Conservation (phyloP, 2,113 vertebrate genomes). For the Jaculus jaculus region DNA sequence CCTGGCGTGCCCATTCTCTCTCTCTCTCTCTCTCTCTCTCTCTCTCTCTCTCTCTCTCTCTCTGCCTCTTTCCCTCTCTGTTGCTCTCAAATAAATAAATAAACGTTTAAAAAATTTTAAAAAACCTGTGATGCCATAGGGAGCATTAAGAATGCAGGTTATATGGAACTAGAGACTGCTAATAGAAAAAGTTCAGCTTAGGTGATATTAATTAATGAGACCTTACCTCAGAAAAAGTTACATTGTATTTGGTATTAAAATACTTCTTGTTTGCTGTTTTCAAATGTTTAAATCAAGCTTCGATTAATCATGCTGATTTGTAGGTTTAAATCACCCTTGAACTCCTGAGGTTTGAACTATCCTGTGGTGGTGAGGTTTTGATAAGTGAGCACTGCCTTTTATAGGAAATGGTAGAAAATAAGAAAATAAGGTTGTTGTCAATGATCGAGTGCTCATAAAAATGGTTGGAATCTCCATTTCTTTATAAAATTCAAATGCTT, state of each 20-base stretch:
- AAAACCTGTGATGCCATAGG: constrained; percentile 5
- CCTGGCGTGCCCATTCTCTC: too few species aligned
- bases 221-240: background rate
- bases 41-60: too few species aligned
- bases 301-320: constrained; percentile 8
- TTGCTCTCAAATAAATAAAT: too few species aligned
- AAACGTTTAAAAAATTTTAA: too few species aligned
- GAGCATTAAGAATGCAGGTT: constrained; percentile 17
- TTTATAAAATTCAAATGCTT: background rate
- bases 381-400: background rate
- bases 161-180: background rate
- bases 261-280: constrained; percentile 53
- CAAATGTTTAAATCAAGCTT: constrained; percentile 27
- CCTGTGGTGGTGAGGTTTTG: background rate
- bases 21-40: too few species aligned
- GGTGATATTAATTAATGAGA: background rate
- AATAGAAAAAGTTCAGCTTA: background rate
- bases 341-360: background rate
- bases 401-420: constrained; percentile 18
- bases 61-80: too few species aligned
- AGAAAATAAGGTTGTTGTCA: background rate
- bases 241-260: background rate
- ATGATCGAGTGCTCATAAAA: constrained; percentile 10
- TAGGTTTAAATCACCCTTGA: constrained; percentile 22
- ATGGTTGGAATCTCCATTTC: background rate